Evolutionary conservation across 2,113 vertebrate genomes (phyloP).

Genomic region (Malurus alboscapulatus): DNA sequence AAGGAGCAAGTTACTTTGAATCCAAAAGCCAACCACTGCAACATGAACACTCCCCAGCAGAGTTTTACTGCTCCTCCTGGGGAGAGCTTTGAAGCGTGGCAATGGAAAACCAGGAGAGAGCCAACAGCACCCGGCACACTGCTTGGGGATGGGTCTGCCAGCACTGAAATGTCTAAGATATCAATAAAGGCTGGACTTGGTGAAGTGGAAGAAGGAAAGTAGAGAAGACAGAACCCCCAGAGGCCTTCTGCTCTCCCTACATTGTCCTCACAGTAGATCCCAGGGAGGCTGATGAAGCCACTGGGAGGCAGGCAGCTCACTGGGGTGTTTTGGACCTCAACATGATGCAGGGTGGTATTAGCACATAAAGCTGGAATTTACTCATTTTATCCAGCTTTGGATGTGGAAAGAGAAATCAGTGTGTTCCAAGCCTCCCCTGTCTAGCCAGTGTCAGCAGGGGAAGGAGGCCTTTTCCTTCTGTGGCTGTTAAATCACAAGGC

Average conservation of each 20-base stretch:
- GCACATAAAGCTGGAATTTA: background rate
- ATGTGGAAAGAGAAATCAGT: background rate
- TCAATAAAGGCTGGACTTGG: background rate
- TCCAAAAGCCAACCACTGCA: background rate
- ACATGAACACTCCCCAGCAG: background rate
- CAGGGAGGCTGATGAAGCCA: background rate
- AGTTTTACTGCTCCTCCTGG: background rate
- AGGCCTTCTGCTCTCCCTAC: rapidly evolving
- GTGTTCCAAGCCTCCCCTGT: background rate
- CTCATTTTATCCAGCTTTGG: background rate
- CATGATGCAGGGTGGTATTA: background rate
- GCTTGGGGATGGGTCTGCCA: background rate
- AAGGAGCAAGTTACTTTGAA: slow-evolving; percentile 18
- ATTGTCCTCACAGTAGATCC: background rate
- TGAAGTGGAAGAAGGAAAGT: background rate
- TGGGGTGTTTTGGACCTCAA: background rate
- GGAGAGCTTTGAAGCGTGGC: background rate
- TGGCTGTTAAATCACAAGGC: background rate
- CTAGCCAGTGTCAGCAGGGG: background rate
- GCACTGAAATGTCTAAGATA: background rate
- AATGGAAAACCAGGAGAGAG: background rate
- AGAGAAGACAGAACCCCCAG: background rate
- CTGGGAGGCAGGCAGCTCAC: background rate
- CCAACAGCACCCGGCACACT: background rate
- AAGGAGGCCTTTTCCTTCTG: background rate